These are phyloP conservation scores for Dolichotis patagonum DNA, from an alignment of 2,113 vertebrate genomes.

Conservation along the genomic window DNA sequence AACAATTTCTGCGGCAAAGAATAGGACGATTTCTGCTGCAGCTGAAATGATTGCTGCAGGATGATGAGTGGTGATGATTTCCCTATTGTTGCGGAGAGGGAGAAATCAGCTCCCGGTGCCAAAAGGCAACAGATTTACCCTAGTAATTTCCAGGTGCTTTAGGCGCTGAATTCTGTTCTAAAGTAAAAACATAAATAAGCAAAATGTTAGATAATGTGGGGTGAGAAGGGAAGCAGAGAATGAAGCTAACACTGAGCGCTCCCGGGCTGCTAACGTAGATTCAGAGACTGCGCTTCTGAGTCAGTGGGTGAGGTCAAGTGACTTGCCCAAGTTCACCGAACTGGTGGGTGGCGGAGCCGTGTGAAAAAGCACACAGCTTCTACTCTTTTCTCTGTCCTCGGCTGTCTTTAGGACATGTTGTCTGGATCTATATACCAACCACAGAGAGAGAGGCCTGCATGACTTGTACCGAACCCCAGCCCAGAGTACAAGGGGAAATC, in stretches of 20 bases:
- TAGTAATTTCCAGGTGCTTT: neutral
- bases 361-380: conserved; percentile 39
- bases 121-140: neutral
- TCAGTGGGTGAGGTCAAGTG: conserved; percentile 44
- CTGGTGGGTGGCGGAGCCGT: conserved; percentile 26
- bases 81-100: neutral
- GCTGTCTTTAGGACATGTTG: conserved; percentile 56
- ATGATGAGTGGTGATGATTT: conserved; percentile 47
- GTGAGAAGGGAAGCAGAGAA: neutral
- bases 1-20: conserved; percentile 53
- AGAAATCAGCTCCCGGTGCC: neutral
- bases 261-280: neutral
- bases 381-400: conserved; percentile 53
- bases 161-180: neutral
- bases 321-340: conserved; percentile 62
- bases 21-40: conserved; percentile 43
- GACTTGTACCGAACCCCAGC: conserved; percentile 56
- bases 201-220: neutral
- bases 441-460: conserved; percentile 46
- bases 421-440: conserved; percentile 66
- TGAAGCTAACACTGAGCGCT: neutral
- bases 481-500: conserved; percentile 65
- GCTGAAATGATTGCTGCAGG: conserved; percentile 40
- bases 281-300: neutral
- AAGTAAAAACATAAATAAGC: neutral